Evolutionary conservation across 2,888 invertebrate genomes (phyloP).

Genomic region (Gandaritis pyraliata): DNA sequence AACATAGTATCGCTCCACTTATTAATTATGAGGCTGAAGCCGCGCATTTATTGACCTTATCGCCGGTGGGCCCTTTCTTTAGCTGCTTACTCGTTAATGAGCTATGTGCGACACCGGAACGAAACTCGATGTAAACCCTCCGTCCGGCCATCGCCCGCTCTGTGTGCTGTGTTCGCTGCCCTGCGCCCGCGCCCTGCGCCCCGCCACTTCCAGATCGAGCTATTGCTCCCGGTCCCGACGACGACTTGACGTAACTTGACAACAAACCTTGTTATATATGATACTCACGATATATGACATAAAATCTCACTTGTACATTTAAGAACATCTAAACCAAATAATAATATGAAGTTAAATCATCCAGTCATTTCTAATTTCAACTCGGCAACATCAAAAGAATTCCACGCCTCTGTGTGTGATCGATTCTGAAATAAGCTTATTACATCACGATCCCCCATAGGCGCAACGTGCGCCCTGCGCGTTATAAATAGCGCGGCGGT

Average conservation of each 20-base stretch:
- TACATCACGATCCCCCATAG: conserved; percentile 67
- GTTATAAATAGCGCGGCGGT: conserved; percentile 77
- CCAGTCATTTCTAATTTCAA: background rate
- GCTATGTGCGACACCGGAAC: conserved; percentile 68
- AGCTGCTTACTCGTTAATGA: conserved; percentile 69
- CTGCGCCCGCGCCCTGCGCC: too few species aligned
- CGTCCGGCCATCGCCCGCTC: conserved; percentile 36
- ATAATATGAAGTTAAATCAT: background rate
- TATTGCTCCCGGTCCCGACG: conserved; percentile 43
- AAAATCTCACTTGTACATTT: background rate
- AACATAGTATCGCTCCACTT: conserved; percentile 69
- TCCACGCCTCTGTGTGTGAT: conserved; percentile 40
- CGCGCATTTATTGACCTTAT: conserved; percentile 81
- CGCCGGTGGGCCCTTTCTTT: conserved; percentile 74
- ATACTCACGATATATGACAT: too few species aligned
- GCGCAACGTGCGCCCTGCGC: conserved; percentile 60
- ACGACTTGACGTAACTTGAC: conserved; percentile 6
- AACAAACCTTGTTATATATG: conserved; percentile 19
- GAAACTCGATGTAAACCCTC: conserved; percentile 58
- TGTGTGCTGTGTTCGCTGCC: conserved; percentile 9
- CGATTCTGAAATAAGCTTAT: conserved; percentile 64
- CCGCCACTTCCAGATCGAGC: conserved; percentile 46
- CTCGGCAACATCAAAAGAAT: background rate
- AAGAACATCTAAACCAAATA: conserved; percentile 3
- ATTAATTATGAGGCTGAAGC: conserved; percentile 75